phyloP scores from a whole-genome alignment of 2,797 vertebrate genomes.

The Ptychadena robeensis region DNA sequence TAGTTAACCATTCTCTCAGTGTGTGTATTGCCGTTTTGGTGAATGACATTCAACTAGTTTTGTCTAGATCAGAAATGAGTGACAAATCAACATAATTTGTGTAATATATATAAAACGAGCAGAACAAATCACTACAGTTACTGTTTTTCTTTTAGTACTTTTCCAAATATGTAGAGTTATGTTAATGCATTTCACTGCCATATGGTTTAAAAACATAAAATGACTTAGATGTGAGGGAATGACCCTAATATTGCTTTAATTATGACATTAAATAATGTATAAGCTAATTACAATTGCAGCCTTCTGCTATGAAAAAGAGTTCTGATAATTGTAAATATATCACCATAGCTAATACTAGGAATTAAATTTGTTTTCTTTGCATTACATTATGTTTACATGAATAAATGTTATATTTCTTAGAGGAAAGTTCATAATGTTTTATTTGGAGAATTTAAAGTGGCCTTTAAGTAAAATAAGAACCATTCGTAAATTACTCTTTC shows the following conservation, averaged over 20 bases:
- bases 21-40: too few species aligned
- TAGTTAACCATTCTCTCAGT: too few species aligned
- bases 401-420: constrained; percentile 2
- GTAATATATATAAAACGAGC: too few species aligned
- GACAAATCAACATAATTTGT: too few species aligned
- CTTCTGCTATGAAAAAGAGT: background rate
- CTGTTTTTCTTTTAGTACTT: background rate
- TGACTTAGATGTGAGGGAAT: constrained; percentile 2
- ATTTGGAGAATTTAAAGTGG: background rate
- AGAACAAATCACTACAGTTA: too few species aligned
- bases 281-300: background rate
- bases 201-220: background rate
- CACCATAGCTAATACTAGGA: background rate
- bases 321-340: background rate
- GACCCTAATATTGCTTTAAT: constrained; percentile 7
- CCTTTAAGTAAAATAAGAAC: background rate
- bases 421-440: background rate
- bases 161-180: background rate
- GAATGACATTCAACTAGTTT: too few species aligned
- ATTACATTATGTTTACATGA: background rate
- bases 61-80: too few species aligned
- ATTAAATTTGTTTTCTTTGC: background rate
- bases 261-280: background rate
- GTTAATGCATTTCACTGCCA: background rate
- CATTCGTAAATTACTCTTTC: too few species aligned